phyloP scores from a whole-genome alignment of 2,888 invertebrate species.

The Lordiphosa andalusiaca region DNA sequence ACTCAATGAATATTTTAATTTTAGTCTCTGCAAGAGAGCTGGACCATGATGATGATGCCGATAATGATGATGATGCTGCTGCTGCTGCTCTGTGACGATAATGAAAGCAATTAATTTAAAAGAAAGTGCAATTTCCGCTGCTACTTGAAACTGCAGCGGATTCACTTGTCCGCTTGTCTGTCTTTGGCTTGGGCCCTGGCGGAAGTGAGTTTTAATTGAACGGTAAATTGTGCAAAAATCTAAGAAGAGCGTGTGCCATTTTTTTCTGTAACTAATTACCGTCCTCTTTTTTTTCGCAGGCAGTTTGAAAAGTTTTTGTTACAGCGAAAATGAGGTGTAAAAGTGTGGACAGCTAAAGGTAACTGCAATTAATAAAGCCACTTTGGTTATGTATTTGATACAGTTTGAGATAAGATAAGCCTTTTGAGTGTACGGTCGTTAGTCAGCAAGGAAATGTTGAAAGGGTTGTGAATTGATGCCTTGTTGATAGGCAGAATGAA shows the following conservation, averaged over 20 bases:
- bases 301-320: constrained; percentile 28
- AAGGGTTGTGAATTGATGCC: too few relatives aligned
- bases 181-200: constrained; percentile 1
- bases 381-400: constrained; percentile 4
- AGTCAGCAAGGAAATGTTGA: not conserved
- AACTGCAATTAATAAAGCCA: not conserved
- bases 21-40: constrained; percentile 15
- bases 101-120: constrained; percentile 70
- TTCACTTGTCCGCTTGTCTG: constrained; percentile 14
- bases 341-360: not conserved
- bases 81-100: constrained; percentile 39
- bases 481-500: too few relatives aligned
- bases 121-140: constrained; percentile 52
- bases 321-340: constrained; percentile 20
- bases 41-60: constrained; percentile 20
- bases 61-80: constrained; percentile 18
- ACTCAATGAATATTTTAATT: constrained; percentile 66
- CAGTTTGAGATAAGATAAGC: not conserved
- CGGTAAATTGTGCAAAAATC: constrained; percentile 60
- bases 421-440: not conserved
- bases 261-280: constrained; percentile 38
- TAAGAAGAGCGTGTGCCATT: constrained; percentile 26
- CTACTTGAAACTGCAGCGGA: constrained; percentile 36
- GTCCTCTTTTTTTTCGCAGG: constrained; percentile 14
- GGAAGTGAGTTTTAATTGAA: constrained; percentile 58